Base-by-base conservation (phyloP, 2,888 invertebrate genomes). In the Camptogramma bilineatum region DNA sequence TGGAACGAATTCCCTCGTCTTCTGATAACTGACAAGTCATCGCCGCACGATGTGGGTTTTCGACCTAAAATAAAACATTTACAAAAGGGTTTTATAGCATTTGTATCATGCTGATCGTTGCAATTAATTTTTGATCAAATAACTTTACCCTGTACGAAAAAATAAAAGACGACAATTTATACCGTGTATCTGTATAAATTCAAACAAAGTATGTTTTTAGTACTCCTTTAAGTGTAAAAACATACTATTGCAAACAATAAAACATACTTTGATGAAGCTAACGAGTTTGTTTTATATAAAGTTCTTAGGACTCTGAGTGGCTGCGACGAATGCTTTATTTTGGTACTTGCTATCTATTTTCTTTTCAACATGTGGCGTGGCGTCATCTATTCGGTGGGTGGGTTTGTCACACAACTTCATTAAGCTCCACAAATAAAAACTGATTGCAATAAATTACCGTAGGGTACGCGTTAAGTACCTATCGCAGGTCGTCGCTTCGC, bases 1-100 rank as follows among this genome's bases (percentile, higher is more conserved):
- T 92, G 90, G 91, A 84, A 87, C 86, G 89, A 88, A 89, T 89
- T 85, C 86, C 79, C 81, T 75, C 75, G 80, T 79, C 73, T 78
- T 76, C 77, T 77, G 87, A 87, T 87, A 89, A 76, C 74, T 64
- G 70, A 72, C 73, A 71, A 70, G 66, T 72, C 71, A 71, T 73
- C 75, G 73, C 64, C 47, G 64, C 56, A 62, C 65, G 71, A 73
- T 68, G 73, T 73, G 68, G 71, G 71, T 68, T 67, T 71, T 55
- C 17, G 66, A 58, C 39, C 51, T 56, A 66, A 69, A 73, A 69
- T 64, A 71, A 72, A 47, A 52, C 18, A 62, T 52, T 53, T 54
- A 68, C 64, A 64, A 69, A 55, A 66, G 57, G 34, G 52, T 63
- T 66, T 65, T 54, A 55, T 58, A 46, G 62, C 56, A 63, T 68